Evolutionary conservation across 2,113 vertebrate genomes (phyloP).

Genomic region (Epinephelus cyanopodus): DNA sequence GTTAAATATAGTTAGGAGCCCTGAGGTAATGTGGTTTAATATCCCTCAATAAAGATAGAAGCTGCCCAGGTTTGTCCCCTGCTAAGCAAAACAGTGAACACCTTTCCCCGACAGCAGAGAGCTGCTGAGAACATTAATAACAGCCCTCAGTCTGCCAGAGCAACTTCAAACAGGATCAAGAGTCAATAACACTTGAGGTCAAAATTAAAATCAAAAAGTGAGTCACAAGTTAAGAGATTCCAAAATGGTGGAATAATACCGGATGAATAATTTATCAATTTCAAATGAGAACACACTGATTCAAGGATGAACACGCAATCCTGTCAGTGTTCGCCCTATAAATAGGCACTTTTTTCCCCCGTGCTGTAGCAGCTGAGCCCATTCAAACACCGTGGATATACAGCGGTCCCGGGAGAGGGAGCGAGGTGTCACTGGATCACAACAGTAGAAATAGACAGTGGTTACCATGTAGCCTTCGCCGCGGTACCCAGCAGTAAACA

Average conservation of each 20-base stretch:
- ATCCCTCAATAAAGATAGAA: constrained; percentile 54
- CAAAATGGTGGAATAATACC: constrained; percentile 21
- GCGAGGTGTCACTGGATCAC: constrained; percentile 62
- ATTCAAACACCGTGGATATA: constrained; percentile 52
- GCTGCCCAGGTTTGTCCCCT: constrained; percentile 43
- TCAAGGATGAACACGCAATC: constrained; percentile 55
- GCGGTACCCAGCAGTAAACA: constrained; percentile 77
- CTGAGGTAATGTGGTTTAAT: constrained; percentile 59
- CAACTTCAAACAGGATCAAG: constrained; percentile 54
- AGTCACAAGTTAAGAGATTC: constrained; percentile 50
- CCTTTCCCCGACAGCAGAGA: constrained; percentile 29
- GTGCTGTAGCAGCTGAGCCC: constrained; percentile 57
- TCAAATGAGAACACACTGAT: constrained; percentile 59
- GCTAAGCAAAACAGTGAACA: constrained; percentile 37
- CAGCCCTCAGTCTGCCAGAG: constrained; percentile 20
- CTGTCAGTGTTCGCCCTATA: constrained; percentile 33
- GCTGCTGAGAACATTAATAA: constrained; percentile 58
- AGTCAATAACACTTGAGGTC: constrained; percentile 66
- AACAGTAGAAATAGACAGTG: constrained; percentile 55
- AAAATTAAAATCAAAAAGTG: constrained; percentile 60
- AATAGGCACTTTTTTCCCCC: constrained; percentile 45
- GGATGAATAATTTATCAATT: constrained; percentile 67
- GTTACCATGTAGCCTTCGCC: constrained; percentile 58
- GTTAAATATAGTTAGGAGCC: constrained; percentile 37
- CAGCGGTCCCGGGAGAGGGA: constrained; percentile 36